Evolutionary conservation across 2,113 vertebrate species (phyloP), one percentile per base, ranked within the genome.

Genomic region (Labeo catla): DNA sequence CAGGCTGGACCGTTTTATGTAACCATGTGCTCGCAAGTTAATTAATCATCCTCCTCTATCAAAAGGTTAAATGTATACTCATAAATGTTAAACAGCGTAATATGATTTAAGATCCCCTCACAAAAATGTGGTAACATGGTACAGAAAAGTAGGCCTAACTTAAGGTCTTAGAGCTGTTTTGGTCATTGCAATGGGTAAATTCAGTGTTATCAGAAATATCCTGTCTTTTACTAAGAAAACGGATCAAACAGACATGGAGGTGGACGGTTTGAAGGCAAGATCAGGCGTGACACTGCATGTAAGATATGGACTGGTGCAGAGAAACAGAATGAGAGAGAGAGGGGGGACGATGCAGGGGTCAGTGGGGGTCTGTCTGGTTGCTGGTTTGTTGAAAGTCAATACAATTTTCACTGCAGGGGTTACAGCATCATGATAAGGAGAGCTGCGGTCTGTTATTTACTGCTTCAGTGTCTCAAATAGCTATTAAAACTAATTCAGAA

Each of bases 301-400:
- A 16, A 49, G 34, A 76, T 74, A 57, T 52, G 61, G 59, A 83
- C 72, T 83, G 68, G 36, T 77, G 81, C 72, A 12, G 54, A 47
- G 39, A 61, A 50, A 54, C 39, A 15, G 50, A 47, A 54, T 66
- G 45, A 76, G 73, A 28, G 45, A 28, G 45, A 66, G 16, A 78
- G 61, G 65, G 34, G n/a, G 59, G 73, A 9, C 49, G 77, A 72
- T 68, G 39, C 23, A 78, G 65, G 39, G 50, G 68, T 81, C 49
- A 54, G 81, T 12, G 4, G 81, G 81, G 63, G 47, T 72, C 81
- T 83, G 63, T 83, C 65, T 83, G 47, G 6, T 8, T 83, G 65
- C 39, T 54, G 63, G 49, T 52, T 52, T 83, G 81, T 68, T 83
- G 65, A 83, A 83, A 83, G 65, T 54, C 66, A 70, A 83, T 83